These are phyloP conservation scores for Macrosteles quadrilineatus DNA, from an alignment of 1,140 invertebrate genomes.

Conservation along the genomic window DNA sequence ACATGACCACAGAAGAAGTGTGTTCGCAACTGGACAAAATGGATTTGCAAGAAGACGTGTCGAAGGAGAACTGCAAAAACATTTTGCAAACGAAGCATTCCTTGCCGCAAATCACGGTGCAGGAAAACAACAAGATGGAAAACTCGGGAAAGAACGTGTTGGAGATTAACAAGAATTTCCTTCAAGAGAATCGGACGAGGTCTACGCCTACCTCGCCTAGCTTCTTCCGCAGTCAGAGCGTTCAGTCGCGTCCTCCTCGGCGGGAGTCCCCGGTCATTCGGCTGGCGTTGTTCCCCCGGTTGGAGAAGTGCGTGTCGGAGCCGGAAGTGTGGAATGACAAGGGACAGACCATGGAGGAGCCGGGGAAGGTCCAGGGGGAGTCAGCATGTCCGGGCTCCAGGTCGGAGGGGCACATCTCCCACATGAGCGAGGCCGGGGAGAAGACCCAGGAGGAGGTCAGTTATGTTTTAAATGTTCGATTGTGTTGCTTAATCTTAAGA, in stretches of 20 bases:
- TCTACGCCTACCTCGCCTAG: conserved; percentile 18
- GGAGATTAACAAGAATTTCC: background rate
- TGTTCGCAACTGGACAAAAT: background rate
- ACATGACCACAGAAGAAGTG: conserved; percentile 4
- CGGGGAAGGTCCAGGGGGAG: background rate
- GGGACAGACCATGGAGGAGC: background rate
- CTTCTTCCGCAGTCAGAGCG: background rate
- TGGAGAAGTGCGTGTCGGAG: conserved; percentile 28
- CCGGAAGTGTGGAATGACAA: conserved; percentile 11
- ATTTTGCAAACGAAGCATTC: background rate
- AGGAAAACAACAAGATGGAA: background rate
- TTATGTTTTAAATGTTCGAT: too few species aligned
- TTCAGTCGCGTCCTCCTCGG: background rate
- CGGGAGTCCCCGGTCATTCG: conserved; percentile 6
- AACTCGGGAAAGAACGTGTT: too few species aligned
- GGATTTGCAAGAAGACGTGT: background rate
- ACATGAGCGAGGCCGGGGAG: background rate
- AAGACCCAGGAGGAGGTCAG: too few species aligned
- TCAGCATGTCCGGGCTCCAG: background rate
- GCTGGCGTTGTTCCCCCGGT: background rate
- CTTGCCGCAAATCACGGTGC: background rate
- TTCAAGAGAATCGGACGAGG: conserved; percentile 7
- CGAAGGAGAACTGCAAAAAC: background rate
- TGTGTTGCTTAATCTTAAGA: too few species aligned
- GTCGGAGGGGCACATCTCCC: conserved; percentile 17